Percentiles rank a stretch among this genome's conserved stretches.
Evolutionary conservation across 2,797 vertebrate species (phyloP).

Genomic region (Vireo griseus): DNA sequence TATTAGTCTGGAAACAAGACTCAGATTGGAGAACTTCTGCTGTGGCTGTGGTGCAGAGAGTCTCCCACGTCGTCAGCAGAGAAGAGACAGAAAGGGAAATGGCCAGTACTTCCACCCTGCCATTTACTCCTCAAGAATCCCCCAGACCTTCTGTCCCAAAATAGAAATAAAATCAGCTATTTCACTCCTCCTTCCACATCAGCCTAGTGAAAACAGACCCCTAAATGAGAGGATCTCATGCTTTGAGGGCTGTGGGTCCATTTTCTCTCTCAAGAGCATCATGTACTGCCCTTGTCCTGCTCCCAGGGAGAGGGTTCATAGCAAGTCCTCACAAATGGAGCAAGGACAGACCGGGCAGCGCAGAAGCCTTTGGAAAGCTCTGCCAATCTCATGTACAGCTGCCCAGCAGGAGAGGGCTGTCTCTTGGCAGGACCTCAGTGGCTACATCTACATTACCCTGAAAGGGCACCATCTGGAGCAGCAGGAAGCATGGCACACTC

Average conservation of each 20-base stretch:
- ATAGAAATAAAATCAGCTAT: neutral
- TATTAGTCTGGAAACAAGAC: neutral
- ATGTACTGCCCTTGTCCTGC: neutral
- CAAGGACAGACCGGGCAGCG: neutral
- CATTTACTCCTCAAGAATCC: neutral
- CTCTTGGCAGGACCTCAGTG: neutral
- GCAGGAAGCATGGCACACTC: neutral
- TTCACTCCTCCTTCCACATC: neutral
- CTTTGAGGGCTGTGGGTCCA: neutral
- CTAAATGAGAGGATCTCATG: neutral
- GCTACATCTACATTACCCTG: slow-evolving; percentile 35
- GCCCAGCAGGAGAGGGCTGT: slow-evolving; percentile 16
- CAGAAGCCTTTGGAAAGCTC: neutral
- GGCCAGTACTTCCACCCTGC: neutral
- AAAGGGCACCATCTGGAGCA: slow-evolving; percentile 52
- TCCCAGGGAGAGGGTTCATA: neutral
- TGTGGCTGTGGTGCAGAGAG: neutral
- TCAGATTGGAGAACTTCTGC: neutral
- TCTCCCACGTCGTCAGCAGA: neutral
- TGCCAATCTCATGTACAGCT: neutral
- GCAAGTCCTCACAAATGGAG: neutral
- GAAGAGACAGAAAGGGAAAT: neutral
- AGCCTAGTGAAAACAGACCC: neutral
- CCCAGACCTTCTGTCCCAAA: neutral
- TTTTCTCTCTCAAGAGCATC: neutral